Base-by-base conservation (phyloP, 2,888 invertebrate genomes). In the Pherbina coryleti region DNA sequence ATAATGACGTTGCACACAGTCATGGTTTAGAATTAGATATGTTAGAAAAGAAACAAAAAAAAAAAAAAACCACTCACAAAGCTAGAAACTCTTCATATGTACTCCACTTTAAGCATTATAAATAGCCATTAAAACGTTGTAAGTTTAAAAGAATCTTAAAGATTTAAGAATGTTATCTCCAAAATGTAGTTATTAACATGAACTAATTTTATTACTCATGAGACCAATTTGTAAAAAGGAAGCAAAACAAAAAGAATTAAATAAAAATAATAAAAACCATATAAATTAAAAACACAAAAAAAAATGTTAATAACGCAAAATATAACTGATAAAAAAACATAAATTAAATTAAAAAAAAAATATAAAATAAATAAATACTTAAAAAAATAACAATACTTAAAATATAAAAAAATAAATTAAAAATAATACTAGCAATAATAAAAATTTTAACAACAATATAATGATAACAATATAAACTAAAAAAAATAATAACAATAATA, bases 171-270 rank as follows among this genome's bases (percentile, higher is more conserved):
- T 44, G 17, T 28, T 14, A 60, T 25, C 7, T 28, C 11, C 25
- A 60, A 60, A 25, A 60, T 28, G 19, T 67, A 44, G 44, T 44
- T 67, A 44, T 67, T 31, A n/a, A 17, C 31, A n/a, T 44, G 31
- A 72, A 8, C 22, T 60, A 72, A 72, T 44, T 55, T 72, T 37
- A 72, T 72, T 34, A 60, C 57, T 28, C 53, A 72, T 51, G 76
- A 78, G 76, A 66, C 72, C 75, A 75, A 79, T 75, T 75, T 77
- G 79, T 77, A 79, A 71, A 77, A 72, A 28, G 25, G 49, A 19
- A 28, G 49, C 28, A 69, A 14, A 51, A 3, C 34, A 1, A 4
- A 31, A n/a, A 66, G 0, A 62, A 25, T 28, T 64, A 34, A 34
- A 14, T n/a, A 66, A 37, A 17, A n/a, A 8, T 62, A 14, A 60